These are phyloP conservation scores for Irena cyanogastra DNA, from an alignment of 2,113 vertebrate species.

Conservation along the genomic window DNA sequence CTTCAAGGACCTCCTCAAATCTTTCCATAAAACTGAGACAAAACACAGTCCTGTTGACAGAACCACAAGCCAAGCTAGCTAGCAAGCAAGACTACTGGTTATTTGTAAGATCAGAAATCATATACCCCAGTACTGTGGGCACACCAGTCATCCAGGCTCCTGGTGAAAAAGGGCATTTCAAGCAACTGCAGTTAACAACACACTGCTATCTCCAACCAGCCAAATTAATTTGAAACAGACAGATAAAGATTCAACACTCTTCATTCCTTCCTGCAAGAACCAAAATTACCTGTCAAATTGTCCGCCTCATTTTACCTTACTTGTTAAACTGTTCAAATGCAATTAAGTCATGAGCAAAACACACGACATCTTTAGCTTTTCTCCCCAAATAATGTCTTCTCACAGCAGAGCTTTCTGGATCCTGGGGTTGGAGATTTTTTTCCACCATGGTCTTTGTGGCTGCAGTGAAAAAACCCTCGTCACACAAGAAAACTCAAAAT, in stretches of 20 bases:
- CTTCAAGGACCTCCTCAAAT: background rate
- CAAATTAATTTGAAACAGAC: background rate
- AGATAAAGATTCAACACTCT: background rate
- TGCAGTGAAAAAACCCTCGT: background rate
- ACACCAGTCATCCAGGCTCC: background rate
- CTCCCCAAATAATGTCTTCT: background rate
- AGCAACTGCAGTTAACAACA: background rate
- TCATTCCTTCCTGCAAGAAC: background rate
- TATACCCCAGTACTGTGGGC: fast-evolving
- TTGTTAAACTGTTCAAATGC: background rate
- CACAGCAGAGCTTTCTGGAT: background rate
- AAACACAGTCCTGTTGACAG: background rate
- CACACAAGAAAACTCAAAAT: background rate
- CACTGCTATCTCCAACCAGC: background rate
- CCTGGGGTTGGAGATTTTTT: background rate
- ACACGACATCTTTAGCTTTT: background rate
- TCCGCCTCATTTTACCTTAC: background rate
- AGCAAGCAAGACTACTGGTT: background rate
- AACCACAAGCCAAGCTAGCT: fast-evolving
- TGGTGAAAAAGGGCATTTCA: background rate
- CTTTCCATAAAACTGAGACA: background rate
- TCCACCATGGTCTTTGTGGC: background rate
- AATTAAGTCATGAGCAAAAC: background rate
- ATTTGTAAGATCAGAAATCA: background rate
- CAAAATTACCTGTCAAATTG: background rate